These are phyloP conservation scores for Leucoma salicis DNA, from an alignment of 2,888 invertebrate species.

Conservation along the genomic window DNA sequence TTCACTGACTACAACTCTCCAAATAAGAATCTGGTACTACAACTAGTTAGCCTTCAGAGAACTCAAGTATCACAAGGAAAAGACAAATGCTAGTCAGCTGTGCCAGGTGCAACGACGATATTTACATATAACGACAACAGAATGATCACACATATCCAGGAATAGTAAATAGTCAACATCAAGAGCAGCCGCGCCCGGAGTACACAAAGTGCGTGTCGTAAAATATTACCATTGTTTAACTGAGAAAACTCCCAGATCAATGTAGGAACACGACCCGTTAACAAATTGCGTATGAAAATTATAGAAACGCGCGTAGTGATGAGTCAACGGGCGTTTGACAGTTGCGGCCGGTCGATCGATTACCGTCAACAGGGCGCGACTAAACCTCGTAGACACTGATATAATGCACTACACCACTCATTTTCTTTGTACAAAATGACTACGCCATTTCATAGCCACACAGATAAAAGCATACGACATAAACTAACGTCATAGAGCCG, in stretches of 20 bases:
- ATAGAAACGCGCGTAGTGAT: conserved; percentile 56
- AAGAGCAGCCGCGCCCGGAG: conserved; percentile 6
- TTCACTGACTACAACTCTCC: no score
- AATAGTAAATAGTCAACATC: conserved; percentile 8
- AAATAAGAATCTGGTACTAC: no score
- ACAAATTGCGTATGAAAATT: conserved; percentile 67
- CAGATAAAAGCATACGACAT: conserved; percentile 46
- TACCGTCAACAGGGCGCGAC: conserved; percentile 60
- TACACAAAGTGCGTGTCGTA: conserved; percentile 13
- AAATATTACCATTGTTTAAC: conserved; percentile 38
- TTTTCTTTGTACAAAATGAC: conserved; percentile 32
- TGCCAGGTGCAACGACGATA: conserved; percentile 35
- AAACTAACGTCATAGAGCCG: conserved; percentile 65
- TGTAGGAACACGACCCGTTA: conserved; percentile 42
- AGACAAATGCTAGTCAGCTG: conserved; percentile 32
- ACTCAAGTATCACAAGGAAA: conserved; percentile 4
- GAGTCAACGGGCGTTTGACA: conserved; percentile 78
- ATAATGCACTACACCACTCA: conserved; percentile 48
- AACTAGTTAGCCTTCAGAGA: no score
- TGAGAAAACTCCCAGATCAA: conserved; percentile 27
- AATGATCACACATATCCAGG: conserved; percentile 23
- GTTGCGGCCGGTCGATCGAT: conserved; percentile 78
- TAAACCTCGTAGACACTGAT: conserved; percentile 34
- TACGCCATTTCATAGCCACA: conserved; percentile 52
- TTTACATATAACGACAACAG: conserved; percentile 35